Evolutionary conservation across 2,113 vertebrate genomes (phyloP).

Genomic region (Onychostruthus taczanowskii): DNA sequence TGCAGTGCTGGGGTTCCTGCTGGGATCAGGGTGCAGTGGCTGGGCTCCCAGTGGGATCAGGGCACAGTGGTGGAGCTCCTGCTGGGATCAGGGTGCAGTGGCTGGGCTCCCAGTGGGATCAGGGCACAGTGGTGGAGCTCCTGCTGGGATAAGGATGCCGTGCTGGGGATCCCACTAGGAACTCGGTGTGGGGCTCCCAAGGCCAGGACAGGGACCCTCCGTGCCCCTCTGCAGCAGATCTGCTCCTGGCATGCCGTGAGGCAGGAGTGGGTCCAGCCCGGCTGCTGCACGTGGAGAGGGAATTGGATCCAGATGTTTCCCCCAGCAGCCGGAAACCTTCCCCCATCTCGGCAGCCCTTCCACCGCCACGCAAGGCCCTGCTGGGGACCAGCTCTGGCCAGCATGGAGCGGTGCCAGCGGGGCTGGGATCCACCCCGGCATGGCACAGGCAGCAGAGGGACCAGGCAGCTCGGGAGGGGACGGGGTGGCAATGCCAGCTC

Average conservation of each 20-base stretch:
- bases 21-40: rapidly evolving
- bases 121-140: neutral
- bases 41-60: neutral
- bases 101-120: too few relatives aligned
- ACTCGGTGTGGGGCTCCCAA: neutral
- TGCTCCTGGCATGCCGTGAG: rapidly evolving
- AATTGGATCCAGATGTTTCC: slow-evolving; percentile 59
- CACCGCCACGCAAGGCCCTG: rapidly evolving
- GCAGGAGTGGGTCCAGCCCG: neutral
- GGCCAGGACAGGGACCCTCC: rapidly evolving
- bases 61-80: too few relatives aligned
- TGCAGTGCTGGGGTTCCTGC: rapidly evolving
- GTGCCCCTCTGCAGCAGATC: neutral
- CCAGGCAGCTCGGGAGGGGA: neutral
- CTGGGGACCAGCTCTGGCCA: neutral
- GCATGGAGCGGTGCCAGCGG: rapidly evolving
- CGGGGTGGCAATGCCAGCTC: neutral
- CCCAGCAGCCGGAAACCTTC: neutral
- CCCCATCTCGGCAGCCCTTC: neutral
- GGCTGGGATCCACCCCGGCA: rapidly evolving
- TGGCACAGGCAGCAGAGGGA: neutral
- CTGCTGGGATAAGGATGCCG: rapidly evolving
- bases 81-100: neutral
- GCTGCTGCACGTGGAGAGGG: neutral
- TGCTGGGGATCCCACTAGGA: neutral